Percentiles rank a stretch among this genome's conserved stretches.
Evolutionary conservation across 2,113 vertebrate genomes (phyloP).

Genomic region (Malurus elegans): DNA sequence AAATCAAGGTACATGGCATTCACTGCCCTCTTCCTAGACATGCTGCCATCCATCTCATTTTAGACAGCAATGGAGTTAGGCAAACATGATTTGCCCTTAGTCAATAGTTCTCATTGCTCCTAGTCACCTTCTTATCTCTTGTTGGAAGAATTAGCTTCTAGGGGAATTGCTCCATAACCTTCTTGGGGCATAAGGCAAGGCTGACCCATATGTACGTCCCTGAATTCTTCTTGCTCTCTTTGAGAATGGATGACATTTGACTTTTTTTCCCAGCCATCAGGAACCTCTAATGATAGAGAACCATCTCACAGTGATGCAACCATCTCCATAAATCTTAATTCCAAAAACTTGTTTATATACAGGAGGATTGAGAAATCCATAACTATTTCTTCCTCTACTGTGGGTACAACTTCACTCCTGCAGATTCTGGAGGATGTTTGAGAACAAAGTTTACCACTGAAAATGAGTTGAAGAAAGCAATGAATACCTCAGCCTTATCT

Average conservation of each 20-base stretch:
- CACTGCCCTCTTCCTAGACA: background rate
- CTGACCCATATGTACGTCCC: background rate
- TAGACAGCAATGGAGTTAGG: background rate
- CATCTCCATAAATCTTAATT: background rate
- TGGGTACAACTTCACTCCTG: background rate
- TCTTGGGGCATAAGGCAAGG: background rate
- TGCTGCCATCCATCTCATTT: background rate
- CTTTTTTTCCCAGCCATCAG: background rate
- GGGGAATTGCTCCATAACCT: background rate
- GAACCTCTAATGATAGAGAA: background rate
- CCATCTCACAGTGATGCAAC: background rate
- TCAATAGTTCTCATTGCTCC: background rate
- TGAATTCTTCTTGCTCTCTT: background rate
- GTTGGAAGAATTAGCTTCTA: background rate
- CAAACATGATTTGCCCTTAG: background rate
- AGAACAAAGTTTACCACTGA: background rate
- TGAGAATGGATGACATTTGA: background rate
- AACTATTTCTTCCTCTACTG: background rate
- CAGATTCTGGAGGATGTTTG: background rate
- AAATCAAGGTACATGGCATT: background rate
- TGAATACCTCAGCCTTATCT: background rate
- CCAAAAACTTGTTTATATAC: too few species aligned
- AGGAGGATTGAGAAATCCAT: fast-evolving
- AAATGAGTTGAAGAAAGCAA: background rate
- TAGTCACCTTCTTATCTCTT: background rate